Percentiles rank a stretch among this genome's conserved stretches.
Evolutionary conservation across 2,113 vertebrate genomes (phyloP).

Genomic region (Phodopus roborovskii): DNA sequence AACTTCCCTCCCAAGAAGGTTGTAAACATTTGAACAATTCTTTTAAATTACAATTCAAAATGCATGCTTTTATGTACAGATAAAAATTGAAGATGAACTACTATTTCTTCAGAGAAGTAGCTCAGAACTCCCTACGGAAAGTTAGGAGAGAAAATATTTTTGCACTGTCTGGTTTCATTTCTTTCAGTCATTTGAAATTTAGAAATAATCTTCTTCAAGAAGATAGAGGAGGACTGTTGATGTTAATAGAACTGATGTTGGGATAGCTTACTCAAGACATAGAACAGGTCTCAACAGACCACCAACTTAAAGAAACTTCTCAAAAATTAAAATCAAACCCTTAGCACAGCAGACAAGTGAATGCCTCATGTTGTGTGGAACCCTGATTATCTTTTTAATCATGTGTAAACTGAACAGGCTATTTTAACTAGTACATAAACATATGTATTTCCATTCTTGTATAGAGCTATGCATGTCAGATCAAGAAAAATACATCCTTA

Average conservation of each 20-base stretch:
- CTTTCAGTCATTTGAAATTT: background rate
- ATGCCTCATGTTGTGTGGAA: background rate
- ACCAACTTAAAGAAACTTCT: background rate
- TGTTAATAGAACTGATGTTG: background rate
- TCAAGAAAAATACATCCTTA: background rate
- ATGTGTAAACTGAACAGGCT: background rate
- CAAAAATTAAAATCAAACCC: background rate
- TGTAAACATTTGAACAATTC: background rate
- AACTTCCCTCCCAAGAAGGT: background rate
- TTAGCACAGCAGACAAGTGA: background rate
- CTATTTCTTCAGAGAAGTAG: background rate
- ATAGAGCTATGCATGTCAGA: too few species aligned
- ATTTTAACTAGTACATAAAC: background rate
- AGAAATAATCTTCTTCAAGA: background rate
- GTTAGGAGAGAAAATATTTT: background rate
- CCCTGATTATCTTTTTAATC: background rate
- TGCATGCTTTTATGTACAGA: background rate
- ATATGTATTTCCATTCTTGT: background rate
- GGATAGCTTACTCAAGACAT: background rate
- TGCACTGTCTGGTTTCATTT: background rate
- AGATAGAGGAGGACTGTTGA: background rate
- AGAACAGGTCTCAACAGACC: background rate
- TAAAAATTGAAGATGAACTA: background rate
- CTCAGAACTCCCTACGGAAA: background rate
- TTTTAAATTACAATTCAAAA: background rate